Evolutionary conservation across 1,140 invertebrate species (phyloP).

Genomic region (Notospermus geniculatus): DNA sequence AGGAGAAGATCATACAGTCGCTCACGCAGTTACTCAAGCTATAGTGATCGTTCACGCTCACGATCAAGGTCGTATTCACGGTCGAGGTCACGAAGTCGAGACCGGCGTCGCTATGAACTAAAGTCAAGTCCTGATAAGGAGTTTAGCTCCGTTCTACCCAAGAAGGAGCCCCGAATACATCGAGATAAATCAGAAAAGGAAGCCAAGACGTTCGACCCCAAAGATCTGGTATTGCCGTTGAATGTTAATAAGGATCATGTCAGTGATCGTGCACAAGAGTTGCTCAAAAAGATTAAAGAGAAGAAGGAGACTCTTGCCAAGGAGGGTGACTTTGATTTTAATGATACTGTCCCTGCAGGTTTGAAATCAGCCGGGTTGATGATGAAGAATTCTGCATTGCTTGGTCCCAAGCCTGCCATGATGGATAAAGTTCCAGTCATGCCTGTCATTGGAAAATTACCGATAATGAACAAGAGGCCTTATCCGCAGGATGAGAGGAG

Average conservation of each 20-base stretch:
- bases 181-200: neutral
- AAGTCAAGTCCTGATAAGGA: conserved; percentile 4
- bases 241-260: conserved; percentile 5
- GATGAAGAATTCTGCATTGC: conserved; percentile 1
- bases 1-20: neutral
- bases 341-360: conserved; percentile 1
- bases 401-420: neutral
- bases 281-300: conserved; percentile 9
- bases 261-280: conserved; percentile 3
- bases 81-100: neutral
- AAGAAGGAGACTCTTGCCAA: conserved; percentile 1
- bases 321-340: neutral
- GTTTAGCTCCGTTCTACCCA: conserved; percentile 6
- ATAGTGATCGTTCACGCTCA: neutral
- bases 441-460: conserved; percentile 7
- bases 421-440: conserved; percentile 2
- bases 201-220: conserved; percentile 8
- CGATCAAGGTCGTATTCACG: conserved; percentile 4
- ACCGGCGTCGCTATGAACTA: conserved; percentile 7
- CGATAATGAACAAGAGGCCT: conserved; percentile 1
- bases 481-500: too few relatives aligned
- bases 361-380: conserved; percentile 6
- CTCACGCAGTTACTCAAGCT: neutral
- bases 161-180: conserved; percentile 5
- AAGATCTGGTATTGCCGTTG: conserved; percentile 5